A percentile compares a stretch with the other conserved stretches of the same genome.
Conservation (phyloP, 1,140 invertebrate species). For the Marisa cornuarietis region DNA sequence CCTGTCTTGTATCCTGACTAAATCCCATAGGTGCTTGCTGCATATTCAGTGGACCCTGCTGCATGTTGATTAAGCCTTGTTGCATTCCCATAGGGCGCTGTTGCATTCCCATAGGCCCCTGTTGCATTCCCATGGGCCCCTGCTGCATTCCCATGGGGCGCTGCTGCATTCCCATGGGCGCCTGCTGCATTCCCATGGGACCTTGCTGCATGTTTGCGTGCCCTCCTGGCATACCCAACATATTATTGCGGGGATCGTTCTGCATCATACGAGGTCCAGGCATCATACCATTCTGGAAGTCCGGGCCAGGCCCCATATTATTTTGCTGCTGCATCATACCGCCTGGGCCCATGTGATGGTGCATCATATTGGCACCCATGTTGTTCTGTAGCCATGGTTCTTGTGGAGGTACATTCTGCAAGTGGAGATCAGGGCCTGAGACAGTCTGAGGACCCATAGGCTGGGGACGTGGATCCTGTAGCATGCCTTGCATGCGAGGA, state of each 20-base stretch:
- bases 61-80: conserved; percentile 7
- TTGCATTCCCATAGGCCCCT: conserved; percentile 22
- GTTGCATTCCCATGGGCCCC: conserved; percentile 16
- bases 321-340: conserved; percentile 18
- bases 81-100: background rate
- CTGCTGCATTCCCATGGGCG: conserved; percentile 19
- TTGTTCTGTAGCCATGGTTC: conserved; percentile 21
- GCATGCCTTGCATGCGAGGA: conserved; percentile 11
- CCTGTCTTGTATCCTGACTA: background rate
- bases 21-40: conserved; percentile 6
- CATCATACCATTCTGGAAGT: conserved; percentile 18
- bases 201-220: conserved; percentile 18
- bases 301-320: conserved; percentile 17
- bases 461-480: conserved; percentile 7
- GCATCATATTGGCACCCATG: conserved; percentile 11
- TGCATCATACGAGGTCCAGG: conserved; percentile 17
- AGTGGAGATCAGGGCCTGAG: background rate
- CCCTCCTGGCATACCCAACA: background rate
- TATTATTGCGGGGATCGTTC: conserved; percentile 5
- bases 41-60: conserved; percentile 7
- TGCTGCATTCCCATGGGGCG: conserved; percentile 15
- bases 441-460: conserved; percentile 2
- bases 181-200: conserved; percentile 22
- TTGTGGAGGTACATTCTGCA: conserved; percentile 3
- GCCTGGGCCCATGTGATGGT: background rate